Percentiles rank a stretch among this genome's conserved stretches.
Evolutionary conservation across 2,888 invertebrate species (phyloP).

Genomic region (Osedax fenrisi): DNA sequence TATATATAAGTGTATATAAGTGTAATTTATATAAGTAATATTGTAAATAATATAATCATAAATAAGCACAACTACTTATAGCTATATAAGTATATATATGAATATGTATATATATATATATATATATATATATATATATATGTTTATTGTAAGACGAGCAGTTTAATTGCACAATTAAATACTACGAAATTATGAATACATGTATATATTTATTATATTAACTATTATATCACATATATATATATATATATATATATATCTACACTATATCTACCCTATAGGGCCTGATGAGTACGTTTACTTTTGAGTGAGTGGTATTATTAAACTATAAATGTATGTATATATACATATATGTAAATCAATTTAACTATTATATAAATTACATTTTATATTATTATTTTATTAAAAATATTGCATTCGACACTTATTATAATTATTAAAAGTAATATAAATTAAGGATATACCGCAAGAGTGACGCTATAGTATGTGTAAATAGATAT

Average conservation of each 20-base stretch:
- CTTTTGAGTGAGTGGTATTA: too few relatives aligned
- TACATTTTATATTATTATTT: conserved; percentile 12
- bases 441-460: too few relatives aligned
- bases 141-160: too few relatives aligned
- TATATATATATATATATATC: neutral
- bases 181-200: neutral
- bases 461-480: too few relatives aligned
- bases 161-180: neutral
- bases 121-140: neutral
- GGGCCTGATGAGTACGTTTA: too few relatives aligned
- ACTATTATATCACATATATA: neutral
- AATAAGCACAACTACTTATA: neutral
- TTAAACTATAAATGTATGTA: neutral
- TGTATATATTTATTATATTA: neutral
- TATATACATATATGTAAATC: neutral
- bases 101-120: neutral
- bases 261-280: too few relatives aligned
- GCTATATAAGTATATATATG: neutral
- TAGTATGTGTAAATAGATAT: too few relatives aligned
- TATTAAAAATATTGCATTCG: too few relatives aligned
- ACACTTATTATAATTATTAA: too few relatives aligned
- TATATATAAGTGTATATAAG: neutral
- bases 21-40: too few relatives aligned
- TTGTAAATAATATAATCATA: too few relatives aligned
- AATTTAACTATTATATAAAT: neutral